phyloP scores from a whole-genome alignment of 2,113 vertebrate genomes.

The Oreochromis tanganicae region DNA sequence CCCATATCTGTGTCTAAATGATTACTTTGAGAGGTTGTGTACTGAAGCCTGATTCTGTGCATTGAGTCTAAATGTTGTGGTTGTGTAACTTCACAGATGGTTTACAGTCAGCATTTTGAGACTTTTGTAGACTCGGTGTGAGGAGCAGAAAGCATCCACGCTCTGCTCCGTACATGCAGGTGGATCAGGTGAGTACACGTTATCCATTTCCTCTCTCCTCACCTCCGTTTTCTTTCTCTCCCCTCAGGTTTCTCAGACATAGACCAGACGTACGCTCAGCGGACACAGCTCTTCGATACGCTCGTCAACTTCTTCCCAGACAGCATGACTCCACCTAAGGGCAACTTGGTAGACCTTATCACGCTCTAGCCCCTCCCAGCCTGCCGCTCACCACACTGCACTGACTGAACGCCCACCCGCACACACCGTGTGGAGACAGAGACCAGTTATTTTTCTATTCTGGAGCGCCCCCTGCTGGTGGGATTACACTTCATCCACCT shows the following conservation, averaged over 20 bases:
- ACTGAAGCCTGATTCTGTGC: neutral
- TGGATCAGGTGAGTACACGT: neutral
- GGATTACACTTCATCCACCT: neutral
- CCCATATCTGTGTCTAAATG: fast-evolving
- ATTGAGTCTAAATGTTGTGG: neutral
- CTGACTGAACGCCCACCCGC: neutral
- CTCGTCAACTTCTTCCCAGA: slow-evolving; percentile 99
- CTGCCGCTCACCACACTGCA: neutral
- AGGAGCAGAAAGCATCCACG: neutral
- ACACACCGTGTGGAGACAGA: neutral
- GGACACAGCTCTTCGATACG: slow-evolving; percentile 96
- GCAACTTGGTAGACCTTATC: slow-evolving; percentile 98
- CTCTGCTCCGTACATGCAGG: neutral
- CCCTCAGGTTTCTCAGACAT: slow-evolving; percentile 90
- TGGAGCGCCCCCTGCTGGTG: neutral
- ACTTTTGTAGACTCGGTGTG: neutral
- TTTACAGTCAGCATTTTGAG: neutral
- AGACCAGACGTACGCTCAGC: slow-evolving; percentile 94
- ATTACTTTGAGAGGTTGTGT: neutral
- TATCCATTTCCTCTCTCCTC: neutral
- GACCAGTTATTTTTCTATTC: slow-evolving; percentile 33
- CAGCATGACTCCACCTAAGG: slow-evolving; percentile 98
- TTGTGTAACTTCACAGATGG: neutral
- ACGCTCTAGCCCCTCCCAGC: slow-evolving; percentile 78
- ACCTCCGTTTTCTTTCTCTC: neutral